phyloP scores from a whole-genome alignment of 2,113 vertebrate species.

The Engraulis encrasicolus region DNA sequence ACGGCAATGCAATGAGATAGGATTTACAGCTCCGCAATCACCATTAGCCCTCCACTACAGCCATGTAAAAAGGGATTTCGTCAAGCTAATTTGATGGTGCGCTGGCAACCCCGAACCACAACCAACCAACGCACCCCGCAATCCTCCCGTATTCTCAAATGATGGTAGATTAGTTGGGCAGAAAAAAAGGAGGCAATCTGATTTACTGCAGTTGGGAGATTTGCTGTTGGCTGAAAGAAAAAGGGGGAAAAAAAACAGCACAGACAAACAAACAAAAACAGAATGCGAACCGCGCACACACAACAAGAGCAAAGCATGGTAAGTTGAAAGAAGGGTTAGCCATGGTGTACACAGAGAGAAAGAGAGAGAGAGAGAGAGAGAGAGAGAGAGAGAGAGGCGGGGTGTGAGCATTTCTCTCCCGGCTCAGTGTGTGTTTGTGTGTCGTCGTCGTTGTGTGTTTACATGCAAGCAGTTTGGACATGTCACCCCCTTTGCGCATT shows the following conservation, averaged over 20 bases:
- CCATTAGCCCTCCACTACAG: slow-evolving; percentile 28
- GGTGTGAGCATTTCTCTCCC: neutral
- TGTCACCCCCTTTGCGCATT: neutral
- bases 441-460: neutral
- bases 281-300: too few species aligned
- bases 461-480: neutral
- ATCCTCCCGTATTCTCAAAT: slow-evolving; percentile 21
- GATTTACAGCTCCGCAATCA: slow-evolving; percentile 24
- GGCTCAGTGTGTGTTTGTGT: neutral
- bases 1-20: slow-evolving; percentile 26
- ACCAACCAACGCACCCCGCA: neutral
- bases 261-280: neutral
- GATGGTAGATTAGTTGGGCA: slow-evolving; percentile 29
- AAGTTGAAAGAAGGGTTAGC: slow-evolving; percentile 37
- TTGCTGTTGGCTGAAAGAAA: neutral
- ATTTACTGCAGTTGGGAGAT: slow-evolving; percentile 37
- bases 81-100: slow-evolving; percentile 33
- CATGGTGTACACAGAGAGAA: slow-evolving; percentile 24
- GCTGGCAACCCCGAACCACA: neutral
- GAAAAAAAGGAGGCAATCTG: slow-evolving; percentile 33
- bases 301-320: neutral
- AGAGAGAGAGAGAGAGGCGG: too few species aligned
- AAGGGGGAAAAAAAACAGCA: neutral
- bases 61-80: slow-evolving; percentile 26
- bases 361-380: too few species aligned